Evolutionary conservation across 2,797 vertebrate genomes (phyloP).

Genomic region (Heliangelus exortis): DNA sequence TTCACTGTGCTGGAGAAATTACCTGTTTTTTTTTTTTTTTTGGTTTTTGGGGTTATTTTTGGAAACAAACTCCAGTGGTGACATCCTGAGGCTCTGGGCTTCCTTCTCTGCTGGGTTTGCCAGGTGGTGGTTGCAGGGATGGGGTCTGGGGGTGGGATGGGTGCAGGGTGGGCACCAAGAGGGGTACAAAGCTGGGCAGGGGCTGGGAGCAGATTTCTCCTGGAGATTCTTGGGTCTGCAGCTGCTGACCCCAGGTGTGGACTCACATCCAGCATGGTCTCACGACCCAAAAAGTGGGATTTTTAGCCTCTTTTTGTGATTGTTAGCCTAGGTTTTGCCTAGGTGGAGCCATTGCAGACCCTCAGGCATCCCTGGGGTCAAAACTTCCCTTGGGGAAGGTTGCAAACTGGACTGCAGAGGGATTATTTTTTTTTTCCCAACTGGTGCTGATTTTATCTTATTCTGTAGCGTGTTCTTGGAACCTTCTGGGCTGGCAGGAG

Average conservation of each 20-base stretch:
- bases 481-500: background rate
- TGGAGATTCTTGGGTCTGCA: background rate
- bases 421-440: background rate
- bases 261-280: background rate
- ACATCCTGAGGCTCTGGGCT: rapidly evolving
- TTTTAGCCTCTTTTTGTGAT: background rate
- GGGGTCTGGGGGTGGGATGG: rapidly evolving
- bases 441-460: background rate
- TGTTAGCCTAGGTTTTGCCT: rapidly evolving
- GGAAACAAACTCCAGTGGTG: background rate
- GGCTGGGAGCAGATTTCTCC: background rate
- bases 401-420: background rate
- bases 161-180: rapidly evolving
- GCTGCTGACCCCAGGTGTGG: too few relatives aligned
- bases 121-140: background rate
- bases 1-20: conserved; percentile 38
- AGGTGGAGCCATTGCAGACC: too few relatives aligned
- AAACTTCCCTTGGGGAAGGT: background rate
- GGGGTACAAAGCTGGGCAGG: background rate
- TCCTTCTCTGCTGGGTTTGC: background rate
- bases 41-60: too few relatives aligned
- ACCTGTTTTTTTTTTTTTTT: background rate
- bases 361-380: background rate
- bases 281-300: rapidly evolving
- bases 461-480: background rate